phyloP scores from a whole-genome alignment of 1,140 invertebrate genomes.

The Polypedilum vanderplanki region DNA sequence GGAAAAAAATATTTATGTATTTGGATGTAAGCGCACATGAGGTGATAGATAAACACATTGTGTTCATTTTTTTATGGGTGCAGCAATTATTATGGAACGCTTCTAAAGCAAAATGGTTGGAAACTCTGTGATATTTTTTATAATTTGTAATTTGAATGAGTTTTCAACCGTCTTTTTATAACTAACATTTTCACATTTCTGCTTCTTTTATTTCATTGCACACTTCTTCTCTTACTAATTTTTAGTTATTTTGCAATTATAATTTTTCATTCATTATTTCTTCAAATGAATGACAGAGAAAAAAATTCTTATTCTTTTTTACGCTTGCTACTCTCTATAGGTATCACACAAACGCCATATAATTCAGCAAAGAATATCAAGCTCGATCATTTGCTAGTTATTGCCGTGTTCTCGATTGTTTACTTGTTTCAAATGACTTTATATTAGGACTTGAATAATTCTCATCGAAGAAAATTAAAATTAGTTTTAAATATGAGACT shows the following conservation, averaged over 20 bases:
- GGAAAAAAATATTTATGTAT: not conserved
- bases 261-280: too few relatives aligned
- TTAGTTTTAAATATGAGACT: not conserved
- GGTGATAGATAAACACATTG: not conserved
- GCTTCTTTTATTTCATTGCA: not conserved
- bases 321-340: not conserved
- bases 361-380: slow-evolving; percentile 5
- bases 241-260: too few relatives aligned
- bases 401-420: not conserved
- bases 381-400: not conserved
- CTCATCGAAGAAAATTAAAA: not conserved
- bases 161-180: not conserved
- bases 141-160: too few relatives aligned
- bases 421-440: slow-evolving; percentile 14
- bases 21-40: too few relatives aligned
- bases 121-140: not conserved
- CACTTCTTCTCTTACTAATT: not conserved
- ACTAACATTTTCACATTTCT: slow-evolving; percentile 1
- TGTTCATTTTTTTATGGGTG: not conserved
- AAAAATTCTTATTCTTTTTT: not conserved
- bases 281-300: not conserved
- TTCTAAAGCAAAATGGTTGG: not conserved
- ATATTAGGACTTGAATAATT: not conserved
- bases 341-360: slow-evolving; percentile 3
- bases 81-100: not conserved